Evolutionary conservation across 2,113 vertebrate species (phyloP).

Genomic region (Podilymbus podiceps): DNA sequence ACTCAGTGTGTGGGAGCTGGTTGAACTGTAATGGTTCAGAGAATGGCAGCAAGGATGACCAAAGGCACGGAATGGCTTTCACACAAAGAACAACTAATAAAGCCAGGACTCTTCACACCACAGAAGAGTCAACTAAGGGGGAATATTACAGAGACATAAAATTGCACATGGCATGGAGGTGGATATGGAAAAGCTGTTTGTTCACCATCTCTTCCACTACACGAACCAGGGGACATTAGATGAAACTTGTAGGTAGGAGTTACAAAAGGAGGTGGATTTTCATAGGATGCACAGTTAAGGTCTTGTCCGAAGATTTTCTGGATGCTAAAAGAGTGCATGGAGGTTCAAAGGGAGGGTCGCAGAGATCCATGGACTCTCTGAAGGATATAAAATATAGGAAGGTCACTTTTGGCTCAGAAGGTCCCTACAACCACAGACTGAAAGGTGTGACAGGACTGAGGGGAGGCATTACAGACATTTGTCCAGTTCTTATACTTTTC

Average conservation of each 20-base stretch:
- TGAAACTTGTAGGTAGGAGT: background rate
- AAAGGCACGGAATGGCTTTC: background rate
- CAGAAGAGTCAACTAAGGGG: background rate
- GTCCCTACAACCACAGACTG: background rate
- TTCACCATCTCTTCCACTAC: background rate
- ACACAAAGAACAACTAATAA: background rate
- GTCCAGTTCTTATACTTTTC: background rate
- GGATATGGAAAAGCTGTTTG: background rate
- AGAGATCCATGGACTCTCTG: background rate
- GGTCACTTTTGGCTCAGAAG: background rate
- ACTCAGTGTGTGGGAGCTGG: background rate
- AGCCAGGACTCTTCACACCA: background rate
- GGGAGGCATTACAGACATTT: background rate
- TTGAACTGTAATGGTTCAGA: background rate
- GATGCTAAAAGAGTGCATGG: background rate
- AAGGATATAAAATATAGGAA: background rate
- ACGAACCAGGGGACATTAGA: background rate
- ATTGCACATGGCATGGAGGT: rapidly evolving
- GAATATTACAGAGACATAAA: background rate
- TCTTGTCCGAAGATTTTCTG: background rate
- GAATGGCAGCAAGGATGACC: background rate
- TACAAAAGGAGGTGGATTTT: background rate
- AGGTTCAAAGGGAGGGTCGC: background rate
- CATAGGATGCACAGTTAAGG: background rate
- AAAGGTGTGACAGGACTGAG: background rate